Conservation (phyloP, 2,888 invertebrate genomes). For the Epinotia nisella region DNA sequence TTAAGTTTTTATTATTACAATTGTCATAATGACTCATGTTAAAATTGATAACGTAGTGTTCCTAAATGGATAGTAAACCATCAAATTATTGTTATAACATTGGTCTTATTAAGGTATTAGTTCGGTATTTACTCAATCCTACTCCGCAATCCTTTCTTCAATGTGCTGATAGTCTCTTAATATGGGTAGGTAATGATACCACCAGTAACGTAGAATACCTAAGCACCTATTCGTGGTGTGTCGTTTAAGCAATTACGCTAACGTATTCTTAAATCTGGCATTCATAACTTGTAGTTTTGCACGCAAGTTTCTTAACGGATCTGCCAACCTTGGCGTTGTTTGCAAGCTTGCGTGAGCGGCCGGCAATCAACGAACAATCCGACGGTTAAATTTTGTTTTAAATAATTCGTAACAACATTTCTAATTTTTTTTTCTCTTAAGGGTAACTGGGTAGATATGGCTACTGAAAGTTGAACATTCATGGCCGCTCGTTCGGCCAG, state of each 20-base stretch:
- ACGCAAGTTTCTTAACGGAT: conserved; percentile 33
- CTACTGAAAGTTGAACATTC: not conserved
- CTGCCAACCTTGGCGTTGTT: conserved; percentile 30
- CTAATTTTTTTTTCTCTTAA: not conserved
- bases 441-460: not conserved
- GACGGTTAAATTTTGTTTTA: not conserved
- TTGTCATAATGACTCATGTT: too few relatives aligned
- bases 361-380: conserved; percentile 10
- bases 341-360: conserved; percentile 7
- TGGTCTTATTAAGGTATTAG: too few relatives aligned
- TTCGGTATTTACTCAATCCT: too few relatives aligned
- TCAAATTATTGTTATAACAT: too few relatives aligned
- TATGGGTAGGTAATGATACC: not conserved
- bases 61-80: too few relatives aligned
- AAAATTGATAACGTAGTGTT: too few relatives aligned
- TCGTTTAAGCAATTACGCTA: conserved; percentile 21
- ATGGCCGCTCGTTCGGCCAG: too few relatives aligned
- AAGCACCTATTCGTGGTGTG: conserved; percentile 1
- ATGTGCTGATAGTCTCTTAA: not conserved
- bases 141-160: not conserved
- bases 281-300: conserved; percentile 19
- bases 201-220: not conserved
- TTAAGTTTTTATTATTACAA: too few relatives aligned
- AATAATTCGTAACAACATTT: not conserved
- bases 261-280: conserved; percentile 2